Percentiles rank a stretch among this genome's conserved stretches.
Evolutionary conservation across 1,140 invertebrate species (phyloP).

Genomic region (Araneus ventricosus): DNA sequence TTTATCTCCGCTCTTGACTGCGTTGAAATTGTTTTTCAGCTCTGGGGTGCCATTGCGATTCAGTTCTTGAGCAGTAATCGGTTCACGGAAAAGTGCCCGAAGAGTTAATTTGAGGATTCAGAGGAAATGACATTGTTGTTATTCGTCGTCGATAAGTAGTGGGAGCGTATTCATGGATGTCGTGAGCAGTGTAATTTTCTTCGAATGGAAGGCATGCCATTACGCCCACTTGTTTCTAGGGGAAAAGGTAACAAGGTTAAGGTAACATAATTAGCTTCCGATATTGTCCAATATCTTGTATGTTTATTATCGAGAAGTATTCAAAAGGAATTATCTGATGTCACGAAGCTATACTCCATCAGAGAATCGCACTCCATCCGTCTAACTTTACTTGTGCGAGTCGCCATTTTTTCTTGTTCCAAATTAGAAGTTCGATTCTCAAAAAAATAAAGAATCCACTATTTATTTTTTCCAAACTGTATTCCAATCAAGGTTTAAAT

Average conservation of each 20-base stretch:
- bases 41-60: not conserved
- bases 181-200: not conserved
- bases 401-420: too few relatives aligned
- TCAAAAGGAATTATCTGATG: too few relatives aligned
- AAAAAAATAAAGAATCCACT: too few relatives aligned
- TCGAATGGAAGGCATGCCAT: not conserved
- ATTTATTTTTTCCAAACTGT: too few relatives aligned
- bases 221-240: not conserved
- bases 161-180: not conserved
- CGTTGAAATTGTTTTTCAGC: not conserved
- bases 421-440: too few relatives aligned
- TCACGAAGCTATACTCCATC: too few relatives aligned
- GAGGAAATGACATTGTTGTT: not conserved
- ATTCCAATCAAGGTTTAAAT: too few relatives aligned
- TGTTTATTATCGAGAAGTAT: too few relatives aligned
- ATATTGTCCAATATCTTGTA: not conserved
- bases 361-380: too few relatives aligned
- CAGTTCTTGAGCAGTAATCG: not conserved
- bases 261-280: not conserved
- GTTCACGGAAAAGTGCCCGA: too few relatives aligned
- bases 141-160: not conserved
- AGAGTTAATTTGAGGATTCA: too few relatives aligned
- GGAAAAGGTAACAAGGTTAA: not conserved
- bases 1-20: not conserved
- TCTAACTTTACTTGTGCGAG: too few relatives aligned